These are phyloP conservation scores for Homarus gammarus DNA, from an alignment of 2,888 invertebrate species.

Conservation along the genomic window DNA sequence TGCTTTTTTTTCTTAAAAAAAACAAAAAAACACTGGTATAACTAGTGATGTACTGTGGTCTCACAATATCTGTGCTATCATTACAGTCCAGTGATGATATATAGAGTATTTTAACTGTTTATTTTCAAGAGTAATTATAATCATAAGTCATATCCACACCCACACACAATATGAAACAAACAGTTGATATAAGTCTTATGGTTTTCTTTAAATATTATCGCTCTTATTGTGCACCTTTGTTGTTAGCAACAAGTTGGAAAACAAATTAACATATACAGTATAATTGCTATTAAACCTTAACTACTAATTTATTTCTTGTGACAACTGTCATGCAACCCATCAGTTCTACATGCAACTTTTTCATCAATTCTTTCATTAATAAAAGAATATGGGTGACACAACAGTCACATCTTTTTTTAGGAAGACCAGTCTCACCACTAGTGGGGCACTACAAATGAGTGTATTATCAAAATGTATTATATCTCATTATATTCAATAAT, in stretches of 20 bases:
- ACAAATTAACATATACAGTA: background rate
- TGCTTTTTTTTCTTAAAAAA: background rate
- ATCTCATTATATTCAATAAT: background rate
- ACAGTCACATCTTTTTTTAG: background rate
- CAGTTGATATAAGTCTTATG: background rate
- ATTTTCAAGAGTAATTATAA: background rate
- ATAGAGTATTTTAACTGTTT: background rate
- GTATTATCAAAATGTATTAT: background rate
- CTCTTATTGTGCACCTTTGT: background rate
- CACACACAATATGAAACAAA: background rate
- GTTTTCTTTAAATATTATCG: background rate
- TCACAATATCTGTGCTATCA: background rate
- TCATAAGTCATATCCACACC: background rate
- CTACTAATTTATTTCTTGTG: background rate
- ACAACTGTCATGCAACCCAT: background rate
- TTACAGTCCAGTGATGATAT: background rate
- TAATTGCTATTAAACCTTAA: background rate
- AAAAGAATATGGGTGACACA: background rate
- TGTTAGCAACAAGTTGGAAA: background rate
- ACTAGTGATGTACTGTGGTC: background rate
- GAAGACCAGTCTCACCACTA: constrained; percentile 5
- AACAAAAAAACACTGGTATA: background rate
- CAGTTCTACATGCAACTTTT: background rate
- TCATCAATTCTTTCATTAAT: background rate
- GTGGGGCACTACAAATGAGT: background rate